These are phyloP conservation scores for Geodia barretti DNA, from an alignment of 37 sponge, comb jelly and placozoan species.

Conservation along the genomic window DNA sequence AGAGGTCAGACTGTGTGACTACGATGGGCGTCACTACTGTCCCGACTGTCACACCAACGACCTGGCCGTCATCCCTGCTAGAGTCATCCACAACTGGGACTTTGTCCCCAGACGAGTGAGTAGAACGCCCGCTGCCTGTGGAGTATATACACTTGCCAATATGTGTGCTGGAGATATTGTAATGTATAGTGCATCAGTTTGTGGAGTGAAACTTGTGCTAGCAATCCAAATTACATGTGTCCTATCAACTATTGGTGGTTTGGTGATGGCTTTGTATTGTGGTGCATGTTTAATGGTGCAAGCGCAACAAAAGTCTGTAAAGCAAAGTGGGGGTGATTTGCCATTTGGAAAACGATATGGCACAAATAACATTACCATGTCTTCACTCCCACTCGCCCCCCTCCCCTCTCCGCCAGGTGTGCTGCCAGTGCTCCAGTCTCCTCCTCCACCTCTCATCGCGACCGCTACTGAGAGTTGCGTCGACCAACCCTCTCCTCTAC, in stretches of 20 bases:
- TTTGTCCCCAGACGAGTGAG: conserved; percentile 69
- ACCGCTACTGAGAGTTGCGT: conserved; percentile 37
- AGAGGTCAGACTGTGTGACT: conserved; percentile 85
- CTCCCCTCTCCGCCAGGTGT: conserved; percentile 42
- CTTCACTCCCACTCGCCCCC: background rate
- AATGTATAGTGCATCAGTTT: no score
- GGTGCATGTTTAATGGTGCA: no score
- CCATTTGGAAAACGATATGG: no score
- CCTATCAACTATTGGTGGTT: no score
- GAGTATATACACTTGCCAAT: no score
- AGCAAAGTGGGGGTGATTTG: no score
- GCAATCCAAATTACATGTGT: no score
- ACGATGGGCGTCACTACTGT: conserved; percentile 91
- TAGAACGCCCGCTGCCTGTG: no score
- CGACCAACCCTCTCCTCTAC: conserved; percentile 61
- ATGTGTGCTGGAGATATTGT: no score
- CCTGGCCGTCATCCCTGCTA: conserved; percentile 79
- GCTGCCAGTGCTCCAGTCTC: conserved; percentile 41
- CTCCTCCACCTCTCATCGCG: conserved; percentile 26
- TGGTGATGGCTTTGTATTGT: no score
- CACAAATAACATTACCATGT: background rate
- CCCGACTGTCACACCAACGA: conserved; percentile 83
- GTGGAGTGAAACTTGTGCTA: no score
- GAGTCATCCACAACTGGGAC: conserved; percentile 99
- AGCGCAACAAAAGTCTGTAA: no score